Conservation (phyloP, 2,888 invertebrate species). For the Girardia tigrina region DNA sequence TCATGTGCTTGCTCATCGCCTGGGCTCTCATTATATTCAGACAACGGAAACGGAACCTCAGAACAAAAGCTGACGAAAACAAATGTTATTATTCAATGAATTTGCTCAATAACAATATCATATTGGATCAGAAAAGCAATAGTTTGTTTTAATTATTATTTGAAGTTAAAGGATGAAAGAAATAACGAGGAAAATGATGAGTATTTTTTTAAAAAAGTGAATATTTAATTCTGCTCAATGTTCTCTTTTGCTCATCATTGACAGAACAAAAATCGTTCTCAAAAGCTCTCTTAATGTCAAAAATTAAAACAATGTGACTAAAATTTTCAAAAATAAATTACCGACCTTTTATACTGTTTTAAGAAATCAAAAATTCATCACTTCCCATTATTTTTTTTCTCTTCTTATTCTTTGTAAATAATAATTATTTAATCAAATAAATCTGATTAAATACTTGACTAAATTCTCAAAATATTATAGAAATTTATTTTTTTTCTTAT, state of each 20-base stretch:
- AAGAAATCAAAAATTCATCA: background rate
- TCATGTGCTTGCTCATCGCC: background rate
- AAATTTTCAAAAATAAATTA: background rate
- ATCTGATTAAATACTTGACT: background rate
- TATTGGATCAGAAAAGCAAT: background rate
- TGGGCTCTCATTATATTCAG: background rate
- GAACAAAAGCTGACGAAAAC: background rate
- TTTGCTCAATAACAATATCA: constrained; percentile 19
- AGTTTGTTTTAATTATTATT: background rate
- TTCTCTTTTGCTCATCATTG: too few species aligned
- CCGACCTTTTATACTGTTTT: background rate
- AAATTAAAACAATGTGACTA: background rate
- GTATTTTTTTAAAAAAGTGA: background rate
- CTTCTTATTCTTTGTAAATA: background rate
- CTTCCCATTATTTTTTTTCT: background rate
- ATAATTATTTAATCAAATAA: background rate
- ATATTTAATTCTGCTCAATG: background rate
- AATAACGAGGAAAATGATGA: too few species aligned
- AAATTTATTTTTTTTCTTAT: too few species aligned
- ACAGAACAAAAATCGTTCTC: too few species aligned
- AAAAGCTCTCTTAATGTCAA: background rate
- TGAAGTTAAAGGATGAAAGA: too few species aligned
- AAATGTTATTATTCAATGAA: constrained; percentile 16
- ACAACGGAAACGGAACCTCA: background rate
- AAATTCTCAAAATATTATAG: too few species aligned